Evolutionary conservation across 2,888 invertebrate species (phyloP), one percentile per base, ranked within the genome.

Genomic region (Eulithis testata): DNA sequence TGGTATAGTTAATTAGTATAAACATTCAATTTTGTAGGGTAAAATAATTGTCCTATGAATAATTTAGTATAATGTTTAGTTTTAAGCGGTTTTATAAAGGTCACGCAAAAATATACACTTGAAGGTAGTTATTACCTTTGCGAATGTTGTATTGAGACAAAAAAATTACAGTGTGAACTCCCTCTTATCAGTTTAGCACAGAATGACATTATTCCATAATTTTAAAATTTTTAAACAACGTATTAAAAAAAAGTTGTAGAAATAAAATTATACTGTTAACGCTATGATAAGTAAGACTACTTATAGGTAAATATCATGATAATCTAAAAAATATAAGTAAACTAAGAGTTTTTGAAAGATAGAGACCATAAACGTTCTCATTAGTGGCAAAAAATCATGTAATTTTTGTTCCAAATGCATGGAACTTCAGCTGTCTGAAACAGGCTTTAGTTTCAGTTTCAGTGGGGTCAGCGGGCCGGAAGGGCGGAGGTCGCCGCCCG

Each of bases 401-500:
- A 31, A 31, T 31, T 31, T 31, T 31, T 0, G 6, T 21, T 21
- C 31, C 31, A 31, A 31, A 31, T 7, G 12, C 5, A n/a, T 52
- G 37, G 4, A 52, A 12, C 31, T 51, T 51, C n/a, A n/a, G 14
- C 11, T 49, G 63, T 63, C 50, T 67, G 58, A 60, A 61, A 12
- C 53, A 54, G 53, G 60, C 67, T 53, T 64, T 71, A 84, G 83
- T 86, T 83, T 80, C 79, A 81, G 82, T 83, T 83, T 80, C 77
- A 82, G 77, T 70, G 85, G 82, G 88, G 89, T 87, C 86, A 87
- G 74, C 77, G 75, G 83, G 83, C 73, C 87, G 86, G 87, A 87
- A 88, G 85, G 85, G 82, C 80, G 83, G 81, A 78, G 84, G 83
- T 85, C 83, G 75, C 74, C 77, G 81, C 80, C 81, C 84, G 71